Evolutionary conservation across 2,113 vertebrate species (phyloP), one percentile per base, ranked within the genome.

Genomic region (Thamnaconus septentrionalis): DNA sequence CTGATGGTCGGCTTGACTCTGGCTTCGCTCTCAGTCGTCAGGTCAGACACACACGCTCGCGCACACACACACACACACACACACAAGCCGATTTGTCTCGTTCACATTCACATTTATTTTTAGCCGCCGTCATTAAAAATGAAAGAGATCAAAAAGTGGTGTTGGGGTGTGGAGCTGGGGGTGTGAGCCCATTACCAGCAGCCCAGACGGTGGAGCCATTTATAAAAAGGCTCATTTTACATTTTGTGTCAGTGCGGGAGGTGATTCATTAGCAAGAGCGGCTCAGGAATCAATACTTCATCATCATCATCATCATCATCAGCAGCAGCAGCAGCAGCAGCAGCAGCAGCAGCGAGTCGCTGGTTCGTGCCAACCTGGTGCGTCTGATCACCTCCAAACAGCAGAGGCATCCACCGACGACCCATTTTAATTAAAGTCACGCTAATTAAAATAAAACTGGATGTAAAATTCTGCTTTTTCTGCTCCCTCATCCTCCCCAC

Each of bases 221-320:
- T 50, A 31, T 31, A 39, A 8, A 52, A 18, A 59, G 56, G 59
- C 39, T 62, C 6, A 1, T 69, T 31, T 71, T 75, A 66, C 44
- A 54, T 53, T 47, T 81, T 69, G 52, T 66, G 66, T 67, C 71
- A 60, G 44, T 68, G 66, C 60, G 45, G 49, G 54, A 62, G 77
- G 73, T 59, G 59, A 64, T 74, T 73, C 57, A 80, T 85, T 75
- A 80, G 53, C 61, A 57, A 81, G 56, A 56, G 53, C 45, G 5
- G 42, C 11, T 11, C 39, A 40, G 12, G 61, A 54, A 79, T 79
- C 79, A 61, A 82, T 85, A 80, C 59, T 62, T 59, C 76, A 77
- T 79, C 76, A 78, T 69, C 18, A 31, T 31, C 18, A 31, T 31
- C 18, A 31, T 31, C 18, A 31, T 31, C 18, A 31, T 31, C 18